Percentiles rank a stretch among this genome's conserved stretches.
These are phyloP conservation scores for Silvanus unidentatus DNA, from an alignment of 2,888 invertebrate species.

Conservation along the genomic window DNA sequence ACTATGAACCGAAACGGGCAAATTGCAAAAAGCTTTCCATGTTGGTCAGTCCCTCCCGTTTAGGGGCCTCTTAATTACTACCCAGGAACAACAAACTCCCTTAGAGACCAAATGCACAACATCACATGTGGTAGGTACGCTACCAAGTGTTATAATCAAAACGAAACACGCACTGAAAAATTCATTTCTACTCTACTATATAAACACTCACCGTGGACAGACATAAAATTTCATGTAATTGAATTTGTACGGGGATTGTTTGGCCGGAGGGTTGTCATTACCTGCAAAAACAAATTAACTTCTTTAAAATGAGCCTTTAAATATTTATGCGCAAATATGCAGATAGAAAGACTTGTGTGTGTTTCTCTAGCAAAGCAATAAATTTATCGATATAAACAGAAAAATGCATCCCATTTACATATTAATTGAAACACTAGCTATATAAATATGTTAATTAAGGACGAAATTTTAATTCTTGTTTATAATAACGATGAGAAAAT, in stretches of 20 bases:
- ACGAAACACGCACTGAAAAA: constrained; percentile 14
- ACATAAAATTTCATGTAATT: constrained; percentile 2
- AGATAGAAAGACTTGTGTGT: background rate
- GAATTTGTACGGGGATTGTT: constrained; percentile 6
- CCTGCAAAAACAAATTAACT: constrained; percentile 11
- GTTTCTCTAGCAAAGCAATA: too few relatives aligned
- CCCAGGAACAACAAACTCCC: constrained; percentile 19
- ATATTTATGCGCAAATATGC: background rate
- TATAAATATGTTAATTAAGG: too few relatives aligned
- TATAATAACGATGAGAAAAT: too few relatives aligned
- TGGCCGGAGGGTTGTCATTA: constrained; percentile 12
- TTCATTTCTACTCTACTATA: constrained; percentile 8
- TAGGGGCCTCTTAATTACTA: constrained; percentile 41
- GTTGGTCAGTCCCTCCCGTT: constrained; percentile 32
- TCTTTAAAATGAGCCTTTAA: too few relatives aligned
- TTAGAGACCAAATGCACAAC: constrained; percentile 19
- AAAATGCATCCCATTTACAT: too few relatives aligned
- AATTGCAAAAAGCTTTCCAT: constrained; percentile 45
- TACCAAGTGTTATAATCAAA: constrained; percentile 13
- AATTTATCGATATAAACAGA: too few relatives aligned
- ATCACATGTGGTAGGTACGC: constrained; percentile 17
- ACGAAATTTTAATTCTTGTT: too few relatives aligned
- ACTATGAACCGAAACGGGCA: constrained; percentile 38
- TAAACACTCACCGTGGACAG: constrained; percentile 17
- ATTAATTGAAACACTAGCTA: too few relatives aligned